Evolutionary conservation across 2,797 vertebrate genomes (phyloP).

Genomic region (Prunella strophiata): DNA sequence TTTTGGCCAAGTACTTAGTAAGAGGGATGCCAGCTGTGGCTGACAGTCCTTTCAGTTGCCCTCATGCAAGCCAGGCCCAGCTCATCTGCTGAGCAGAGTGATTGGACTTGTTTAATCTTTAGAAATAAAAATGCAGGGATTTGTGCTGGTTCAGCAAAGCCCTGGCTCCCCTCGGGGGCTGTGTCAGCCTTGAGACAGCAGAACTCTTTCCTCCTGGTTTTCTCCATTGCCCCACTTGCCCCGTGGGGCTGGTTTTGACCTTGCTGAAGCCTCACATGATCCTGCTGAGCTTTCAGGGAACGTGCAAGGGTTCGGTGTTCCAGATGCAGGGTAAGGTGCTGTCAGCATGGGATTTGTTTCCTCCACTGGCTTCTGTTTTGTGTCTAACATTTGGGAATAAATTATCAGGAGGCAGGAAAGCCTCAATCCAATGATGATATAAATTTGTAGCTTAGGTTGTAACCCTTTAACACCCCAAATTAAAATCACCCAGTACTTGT

Average conservation of each 20-base stretch:
- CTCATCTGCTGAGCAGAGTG: not conserved
- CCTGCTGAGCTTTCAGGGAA: not conserved
- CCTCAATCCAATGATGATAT: not conserved
- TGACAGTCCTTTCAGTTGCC: accelerated
- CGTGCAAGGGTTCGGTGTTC: not conserved
- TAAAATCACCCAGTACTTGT: not conserved
- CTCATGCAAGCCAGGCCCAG: not conserved
- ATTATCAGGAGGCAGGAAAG: not conserved
- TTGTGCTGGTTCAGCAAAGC: not conserved
- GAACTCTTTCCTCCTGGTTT: not conserved
- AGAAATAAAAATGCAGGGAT: not conserved
- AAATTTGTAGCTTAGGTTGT: not conserved
- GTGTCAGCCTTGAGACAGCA: not conserved
- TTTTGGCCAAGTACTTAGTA: not conserved
- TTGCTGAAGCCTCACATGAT: accelerated
- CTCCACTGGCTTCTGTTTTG: not conserved
- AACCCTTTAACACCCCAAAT: not conserved
- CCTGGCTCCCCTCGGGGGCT: not conserved
- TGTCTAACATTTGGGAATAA: not conserved
- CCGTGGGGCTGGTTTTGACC: not conserved
- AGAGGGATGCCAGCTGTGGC: not conserved
- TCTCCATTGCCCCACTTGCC: not conserved
- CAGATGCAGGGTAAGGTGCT: not conserved
- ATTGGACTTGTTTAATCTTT: not conserved
- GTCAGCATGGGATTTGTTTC: not conserved